phyloP scores from a whole-genome alignment of 2,888 invertebrate species.

The Trisateles emortualis region DNA sequence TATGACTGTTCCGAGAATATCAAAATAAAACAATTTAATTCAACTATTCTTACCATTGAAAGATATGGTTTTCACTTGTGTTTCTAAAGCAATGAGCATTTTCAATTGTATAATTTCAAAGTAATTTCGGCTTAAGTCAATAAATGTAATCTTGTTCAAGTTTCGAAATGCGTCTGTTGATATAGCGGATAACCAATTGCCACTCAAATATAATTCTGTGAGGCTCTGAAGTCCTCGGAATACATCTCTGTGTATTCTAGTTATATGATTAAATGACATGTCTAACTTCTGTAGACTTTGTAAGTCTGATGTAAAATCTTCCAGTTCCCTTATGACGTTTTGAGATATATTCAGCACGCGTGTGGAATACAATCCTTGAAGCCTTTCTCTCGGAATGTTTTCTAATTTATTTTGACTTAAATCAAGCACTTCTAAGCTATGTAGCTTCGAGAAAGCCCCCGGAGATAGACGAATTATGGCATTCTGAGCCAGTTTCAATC shows the following conservation, averaged over 20 bases:
- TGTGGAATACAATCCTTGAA: conserved; percentile 92
- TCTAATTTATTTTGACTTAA: conserved; percentile 94
- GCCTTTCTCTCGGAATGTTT: conserved; percentile 93
- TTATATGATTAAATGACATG: conserved; percentile 94
- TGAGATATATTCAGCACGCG: conserved; percentile 93
- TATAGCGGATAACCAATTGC: conserved; percentile 93
- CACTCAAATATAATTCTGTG: conserved; percentile 92
- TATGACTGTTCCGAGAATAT: conserved; percentile 1
- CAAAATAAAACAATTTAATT: background rate
- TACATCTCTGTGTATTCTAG: conserved; percentile 91
- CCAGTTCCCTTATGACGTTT: conserved; percentile 93
- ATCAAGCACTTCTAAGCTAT: conserved; percentile 92
- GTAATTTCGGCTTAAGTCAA: conserved; percentile 94
- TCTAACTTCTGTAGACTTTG: conserved; percentile 93
- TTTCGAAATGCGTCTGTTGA: conserved; percentile 92
- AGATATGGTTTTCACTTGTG: conserved; percentile 91
- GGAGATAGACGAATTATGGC: conserved; percentile 93
- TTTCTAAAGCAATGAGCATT: conserved; percentile 92
- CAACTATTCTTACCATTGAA: conserved; percentile 90
- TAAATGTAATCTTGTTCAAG: conserved; percentile 90
- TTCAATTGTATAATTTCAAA: conserved; percentile 93
- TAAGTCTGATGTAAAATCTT: conserved; percentile 93
- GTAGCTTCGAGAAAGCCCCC: conserved; percentile 93
- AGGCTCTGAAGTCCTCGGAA: conserved; percentile 93
- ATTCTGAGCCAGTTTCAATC: conserved; percentile 91